Conservation (phyloP, 2,888 invertebrate genomes). For the Diogma glabrata region DNA sequence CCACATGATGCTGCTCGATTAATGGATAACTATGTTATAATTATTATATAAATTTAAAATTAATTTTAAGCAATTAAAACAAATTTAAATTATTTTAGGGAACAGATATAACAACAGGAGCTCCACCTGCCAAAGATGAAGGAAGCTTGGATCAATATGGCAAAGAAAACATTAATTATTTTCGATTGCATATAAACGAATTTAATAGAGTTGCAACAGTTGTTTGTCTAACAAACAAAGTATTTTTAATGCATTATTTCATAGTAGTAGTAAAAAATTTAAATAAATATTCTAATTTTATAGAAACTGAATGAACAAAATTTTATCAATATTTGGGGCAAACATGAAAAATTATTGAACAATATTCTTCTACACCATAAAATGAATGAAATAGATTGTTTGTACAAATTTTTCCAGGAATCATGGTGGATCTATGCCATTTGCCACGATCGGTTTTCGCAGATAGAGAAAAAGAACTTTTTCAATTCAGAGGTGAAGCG, state of each 20-base stretch:
- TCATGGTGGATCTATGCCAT: slow-evolving; percentile 58
- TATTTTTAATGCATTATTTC: slow-evolving; percentile 23
- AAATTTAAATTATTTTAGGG: slow-evolving; percentile 6
- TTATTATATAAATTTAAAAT: background rate
- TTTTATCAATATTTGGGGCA: slow-evolving; percentile 52
- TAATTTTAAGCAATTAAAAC: background rate
- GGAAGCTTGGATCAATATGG: no score
- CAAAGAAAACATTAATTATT: no score
- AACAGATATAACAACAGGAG: slow-evolving; percentile 13
- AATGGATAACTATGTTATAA: slow-evolving; percentile 27
- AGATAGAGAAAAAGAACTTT: slow-evolving; percentile 4
- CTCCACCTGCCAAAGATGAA: background rate
- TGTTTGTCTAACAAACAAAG: slow-evolving; percentile 47
- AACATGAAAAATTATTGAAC: slow-evolving; percentile 60
- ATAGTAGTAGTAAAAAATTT: background rate
- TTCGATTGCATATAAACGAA: slow-evolving; percentile 46
- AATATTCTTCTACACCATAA: slow-evolving; percentile 49
- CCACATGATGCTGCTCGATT: slow-evolving; percentile 31
- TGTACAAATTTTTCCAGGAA: slow-evolving; percentile 52
- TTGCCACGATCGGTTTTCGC: slow-evolving; percentile 48
- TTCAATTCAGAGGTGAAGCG: no score
- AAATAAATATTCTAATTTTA: background rate
- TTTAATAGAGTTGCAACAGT: slow-evolving; percentile 44
- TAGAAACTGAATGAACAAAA: slow-evolving; percentile 32
- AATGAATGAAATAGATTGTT: slow-evolving; percentile 49